Evolutionary conservation across 2,797 vertebrate species (phyloP).

Genomic region (Galago senegalensis): DNA sequence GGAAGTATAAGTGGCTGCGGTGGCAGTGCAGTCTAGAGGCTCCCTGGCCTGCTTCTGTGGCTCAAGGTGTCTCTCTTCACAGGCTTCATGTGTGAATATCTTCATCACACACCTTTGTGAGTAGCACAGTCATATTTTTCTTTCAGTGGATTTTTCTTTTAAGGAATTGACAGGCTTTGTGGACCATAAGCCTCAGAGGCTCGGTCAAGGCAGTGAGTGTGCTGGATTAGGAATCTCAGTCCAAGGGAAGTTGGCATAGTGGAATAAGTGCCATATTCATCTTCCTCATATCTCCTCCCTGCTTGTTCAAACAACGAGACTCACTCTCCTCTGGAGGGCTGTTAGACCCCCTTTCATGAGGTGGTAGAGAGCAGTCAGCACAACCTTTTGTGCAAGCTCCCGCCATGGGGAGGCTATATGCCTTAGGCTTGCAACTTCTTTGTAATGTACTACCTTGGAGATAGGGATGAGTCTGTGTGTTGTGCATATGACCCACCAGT

Average conservation of each 20-base stretch:
- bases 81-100: not conserved
- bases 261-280: not conserved
- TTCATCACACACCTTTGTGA: not conserved
- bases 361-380: not conserved
- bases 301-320: not conserved
- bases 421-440: not conserved
- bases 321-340: not conserved
- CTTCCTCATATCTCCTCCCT: not conserved
- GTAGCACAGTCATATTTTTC: not conserved
- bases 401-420: not conserved
- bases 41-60: not conserved
- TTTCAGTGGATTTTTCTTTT: not conserved
- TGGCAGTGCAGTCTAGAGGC: not conserved
- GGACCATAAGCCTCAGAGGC: not conserved
- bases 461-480: not conserved
- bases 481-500: not conserved
- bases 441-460: not conserved
- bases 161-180: not conserved
- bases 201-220: not conserved
- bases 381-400: not conserved
- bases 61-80: not conserved
- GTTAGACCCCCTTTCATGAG: not conserved
- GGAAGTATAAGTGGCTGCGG: not conserved
- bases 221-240: not conserved
- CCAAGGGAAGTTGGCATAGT: not conserved